phyloP scores from a whole-genome alignment of 2,113 vertebrate species.

The Cynopterus brachyotis region DNA sequence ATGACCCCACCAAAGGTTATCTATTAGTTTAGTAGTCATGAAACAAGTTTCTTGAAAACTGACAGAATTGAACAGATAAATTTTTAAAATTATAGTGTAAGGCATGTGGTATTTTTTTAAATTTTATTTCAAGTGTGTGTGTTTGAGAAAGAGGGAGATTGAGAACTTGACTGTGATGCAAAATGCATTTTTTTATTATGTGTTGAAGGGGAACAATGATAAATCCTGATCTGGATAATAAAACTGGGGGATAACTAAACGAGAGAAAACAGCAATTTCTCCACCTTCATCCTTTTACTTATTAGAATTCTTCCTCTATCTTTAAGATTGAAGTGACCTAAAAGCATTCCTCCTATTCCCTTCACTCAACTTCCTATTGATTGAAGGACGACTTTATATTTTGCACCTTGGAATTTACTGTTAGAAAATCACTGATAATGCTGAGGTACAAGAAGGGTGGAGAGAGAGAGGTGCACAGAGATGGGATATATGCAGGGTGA shows the following conservation, averaged over 20 bases:
- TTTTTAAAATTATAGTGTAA: neutral
- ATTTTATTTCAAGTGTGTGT: neutral
- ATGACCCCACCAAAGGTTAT: neutral
- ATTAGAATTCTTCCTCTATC: neutral
- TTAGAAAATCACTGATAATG: neutral
- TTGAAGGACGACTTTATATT: neutral
- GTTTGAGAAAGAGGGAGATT: neutral
- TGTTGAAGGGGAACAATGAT: neutral
- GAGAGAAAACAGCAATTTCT: neutral
- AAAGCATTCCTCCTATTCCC: neutral
- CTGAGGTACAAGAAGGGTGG: neutral
- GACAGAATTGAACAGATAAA: neutral
- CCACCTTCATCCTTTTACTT: neutral
- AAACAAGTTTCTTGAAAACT: neutral
- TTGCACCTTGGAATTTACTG: neutral
- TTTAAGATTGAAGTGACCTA: neutral
- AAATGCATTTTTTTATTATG: neutral
- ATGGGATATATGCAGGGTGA: fast-evolving
- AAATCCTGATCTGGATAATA: neutral
- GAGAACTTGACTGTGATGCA: neutral
- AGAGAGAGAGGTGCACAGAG: neutral
- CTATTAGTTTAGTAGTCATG: neutral
- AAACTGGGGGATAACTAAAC: neutral
- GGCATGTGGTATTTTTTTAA: too few relatives aligned
- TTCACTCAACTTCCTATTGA: neutral